phyloP scores from a whole-genome alignment of 2,113 vertebrate genomes.

The Embiotoca jacksoni region DNA sequence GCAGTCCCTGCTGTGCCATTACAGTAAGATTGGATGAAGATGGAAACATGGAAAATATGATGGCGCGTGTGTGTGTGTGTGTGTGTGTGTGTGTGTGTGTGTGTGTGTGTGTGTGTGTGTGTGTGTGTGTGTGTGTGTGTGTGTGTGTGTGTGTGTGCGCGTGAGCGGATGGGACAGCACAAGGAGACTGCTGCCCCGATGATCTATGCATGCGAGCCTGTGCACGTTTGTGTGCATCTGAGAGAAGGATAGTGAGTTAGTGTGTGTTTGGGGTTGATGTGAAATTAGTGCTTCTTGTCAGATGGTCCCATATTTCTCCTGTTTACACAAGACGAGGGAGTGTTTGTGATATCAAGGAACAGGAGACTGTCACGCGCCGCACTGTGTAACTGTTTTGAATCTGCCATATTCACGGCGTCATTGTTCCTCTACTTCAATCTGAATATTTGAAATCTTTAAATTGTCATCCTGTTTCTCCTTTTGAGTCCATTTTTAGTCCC shows the following conservation, averaged over 20 bases:
- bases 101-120: slow-evolving; percentile 56
- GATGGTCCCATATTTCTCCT: slow-evolving; percentile 56
- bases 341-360: slow-evolving; percentile 48
- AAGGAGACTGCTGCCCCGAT: slow-evolving; percentile 73
- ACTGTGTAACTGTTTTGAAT: slow-evolving; percentile 26
- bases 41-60: slow-evolving; percentile 81
- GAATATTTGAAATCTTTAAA: slow-evolving; percentile 5
- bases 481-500: slow-evolving; percentile 48
- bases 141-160: slow-evolving; percentile 66
- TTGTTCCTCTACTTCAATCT: neutral
- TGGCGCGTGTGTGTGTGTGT: slow-evolving; percentile 65
- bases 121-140: slow-evolving; percentile 67
- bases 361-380: slow-evolving; percentile 19
- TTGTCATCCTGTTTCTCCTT: slow-evolving; percentile 24
- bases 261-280: slow-evolving; percentile 35
- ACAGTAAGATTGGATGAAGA: slow-evolving; percentile 83
- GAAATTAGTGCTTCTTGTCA: slow-evolving; percentile 68
- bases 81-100: slow-evolving; percentile 67
- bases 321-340: slow-evolving; percentile 61
- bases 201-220: slow-evolving; percentile 51
- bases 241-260: slow-evolving; percentile 8
- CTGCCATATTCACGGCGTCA: slow-evolving; percentile 12
- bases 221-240: slow-evolving; percentile 9
- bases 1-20: slow-evolving; percentile 79
- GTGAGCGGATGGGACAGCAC: slow-evolving; percentile 70